Evolutionary conservation across 2,888 invertebrate species (phyloP).

Genomic region (Masnerella sp.): DNA sequence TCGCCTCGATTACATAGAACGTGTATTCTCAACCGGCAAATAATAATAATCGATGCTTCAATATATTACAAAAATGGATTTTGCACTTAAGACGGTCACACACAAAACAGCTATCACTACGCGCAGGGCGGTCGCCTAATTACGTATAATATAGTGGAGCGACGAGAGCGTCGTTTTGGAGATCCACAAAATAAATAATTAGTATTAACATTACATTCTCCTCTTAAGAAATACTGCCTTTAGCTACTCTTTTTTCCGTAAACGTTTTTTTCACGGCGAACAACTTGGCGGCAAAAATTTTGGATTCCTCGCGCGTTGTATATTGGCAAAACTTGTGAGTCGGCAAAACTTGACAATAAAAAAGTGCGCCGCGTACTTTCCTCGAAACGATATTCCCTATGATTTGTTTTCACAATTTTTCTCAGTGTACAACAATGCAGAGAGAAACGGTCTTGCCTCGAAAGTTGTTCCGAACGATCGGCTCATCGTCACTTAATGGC

Average conservation of each 20-base stretch:
- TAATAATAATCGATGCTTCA: constrained; percentile 70
- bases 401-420: too few species aligned
- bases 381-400: too few species aligned
- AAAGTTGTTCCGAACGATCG: constrained; percentile 60
- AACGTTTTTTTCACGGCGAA: too few species aligned
- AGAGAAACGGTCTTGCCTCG: too few species aligned
- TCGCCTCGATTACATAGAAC: constrained; percentile 71
- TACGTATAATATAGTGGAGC: constrained; percentile 75
- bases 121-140: constrained; percentile 66
- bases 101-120: constrained; percentile 71
- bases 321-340: too few species aligned
- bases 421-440: too few species aligned
- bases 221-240: constrained; percentile 77
- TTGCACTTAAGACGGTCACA: constrained; percentile 72
- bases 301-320: too few species aligned
- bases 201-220: constrained; percentile 75
- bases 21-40: constrained; percentile 67
- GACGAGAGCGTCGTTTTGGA: constrained; percentile 71
- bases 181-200: constrained; percentile 78
- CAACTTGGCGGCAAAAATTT: too few species aligned
- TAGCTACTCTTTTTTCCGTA: constrained; percentile 57
- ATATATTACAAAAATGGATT: constrained; percentile 74
- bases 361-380: too few species aligned
- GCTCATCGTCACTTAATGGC: constrained; percentile 72
- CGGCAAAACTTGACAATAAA: too few species aligned